These are phyloP conservation scores for Panulirus ornatus DNA, from an alignment of 1,140 invertebrate genomes.

Conservation along the genomic window DNA sequence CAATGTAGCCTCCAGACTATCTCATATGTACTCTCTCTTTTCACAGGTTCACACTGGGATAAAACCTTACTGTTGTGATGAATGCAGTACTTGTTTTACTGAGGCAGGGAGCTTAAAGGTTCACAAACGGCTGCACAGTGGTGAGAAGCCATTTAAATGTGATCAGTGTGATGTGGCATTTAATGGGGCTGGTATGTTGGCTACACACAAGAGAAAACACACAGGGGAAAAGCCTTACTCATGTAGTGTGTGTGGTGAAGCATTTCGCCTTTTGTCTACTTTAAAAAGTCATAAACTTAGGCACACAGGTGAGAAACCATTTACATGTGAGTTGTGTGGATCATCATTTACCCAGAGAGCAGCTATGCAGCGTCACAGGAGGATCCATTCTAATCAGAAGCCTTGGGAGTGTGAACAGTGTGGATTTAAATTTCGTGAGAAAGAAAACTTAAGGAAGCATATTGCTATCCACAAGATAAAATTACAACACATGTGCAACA, in stretches of 20 bases:
- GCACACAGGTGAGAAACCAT: slow-evolving; percentile 76
- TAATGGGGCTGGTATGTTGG: slow-evolving; percentile 94
- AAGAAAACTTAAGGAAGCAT: slow-evolving; percentile 80
- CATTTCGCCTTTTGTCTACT: slow-evolving; percentile 81
- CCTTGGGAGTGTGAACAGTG: slow-evolving; percentile 96
- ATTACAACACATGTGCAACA: slow-evolving; percentile 81
- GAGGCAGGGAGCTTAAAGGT: slow-evolving; percentile 90
- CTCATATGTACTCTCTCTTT: background rate
- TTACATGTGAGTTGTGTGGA: slow-evolving; percentile 80
- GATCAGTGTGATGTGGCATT: slow-evolving; percentile 95
- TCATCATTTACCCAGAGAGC: slow-evolving; percentile 89
- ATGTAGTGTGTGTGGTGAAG: slow-evolving; percentile 92
- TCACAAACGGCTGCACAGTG: slow-evolving; percentile 96
- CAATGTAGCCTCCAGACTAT: no score
- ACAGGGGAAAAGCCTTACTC: slow-evolving; percentile 96
- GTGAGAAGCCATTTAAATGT: slow-evolving; percentile 97
- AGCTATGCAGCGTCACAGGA: slow-evolving; percentile 93
- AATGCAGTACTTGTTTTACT: slow-evolving; percentile 84
- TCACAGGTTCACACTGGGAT: slow-evolving; percentile 60
- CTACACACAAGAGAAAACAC: slow-evolving; percentile 94
- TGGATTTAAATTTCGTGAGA: slow-evolving; percentile 78
- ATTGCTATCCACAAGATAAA: slow-evolving; percentile 82
- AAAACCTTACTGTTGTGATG: slow-evolving; percentile 82
- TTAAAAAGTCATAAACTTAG: slow-evolving; percentile 75
- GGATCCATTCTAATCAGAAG: slow-evolving; percentile 96